Evolutionary conservation across 2,113 vertebrate species (phyloP).

Genomic region (Petromus typicus): DNA sequence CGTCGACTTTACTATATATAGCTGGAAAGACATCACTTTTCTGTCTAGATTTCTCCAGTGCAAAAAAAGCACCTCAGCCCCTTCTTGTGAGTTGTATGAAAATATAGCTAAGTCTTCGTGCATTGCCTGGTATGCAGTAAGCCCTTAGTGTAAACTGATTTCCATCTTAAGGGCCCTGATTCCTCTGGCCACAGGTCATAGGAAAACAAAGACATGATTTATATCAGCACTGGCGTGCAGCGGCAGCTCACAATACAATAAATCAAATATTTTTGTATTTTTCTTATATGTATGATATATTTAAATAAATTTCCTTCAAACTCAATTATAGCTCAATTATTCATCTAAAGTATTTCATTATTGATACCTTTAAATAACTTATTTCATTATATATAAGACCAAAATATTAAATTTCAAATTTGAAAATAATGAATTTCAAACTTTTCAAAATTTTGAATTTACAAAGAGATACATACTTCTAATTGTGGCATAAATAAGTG

Average conservation of each 20-base stretch:
- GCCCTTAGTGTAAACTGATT: not conserved
- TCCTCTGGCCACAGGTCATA: not conserved
- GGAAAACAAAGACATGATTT: not conserved
- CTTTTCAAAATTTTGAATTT: conserved; percentile 41
- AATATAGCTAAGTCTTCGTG: not conserved
- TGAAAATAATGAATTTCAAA: not conserved
- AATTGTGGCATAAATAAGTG: not conserved
- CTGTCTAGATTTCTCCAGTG: not conserved
- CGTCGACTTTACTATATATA: not conserved
- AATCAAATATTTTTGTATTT: not conserved
- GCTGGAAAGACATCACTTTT: not conserved
- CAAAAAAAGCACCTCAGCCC: conserved; percentile 3
- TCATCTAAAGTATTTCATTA: conserved; percentile 12
- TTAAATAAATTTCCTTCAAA: not conserved
- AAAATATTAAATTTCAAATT: conserved; percentile 33
- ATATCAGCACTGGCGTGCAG: not conserved
- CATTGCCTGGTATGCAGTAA: not conserved
- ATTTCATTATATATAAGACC: not conserved
- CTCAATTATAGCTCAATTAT: conserved; percentile 4
- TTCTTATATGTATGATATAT: not conserved
- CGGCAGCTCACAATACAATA: not conserved
- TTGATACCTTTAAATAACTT: not conserved
- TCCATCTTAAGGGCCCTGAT: not conserved
- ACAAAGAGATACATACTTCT: conserved; percentile 29
- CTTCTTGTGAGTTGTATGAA: not conserved